phyloP scores from a whole-genome alignment of 2,888 invertebrate species.

The Galerucella nymphaeae region DNA sequence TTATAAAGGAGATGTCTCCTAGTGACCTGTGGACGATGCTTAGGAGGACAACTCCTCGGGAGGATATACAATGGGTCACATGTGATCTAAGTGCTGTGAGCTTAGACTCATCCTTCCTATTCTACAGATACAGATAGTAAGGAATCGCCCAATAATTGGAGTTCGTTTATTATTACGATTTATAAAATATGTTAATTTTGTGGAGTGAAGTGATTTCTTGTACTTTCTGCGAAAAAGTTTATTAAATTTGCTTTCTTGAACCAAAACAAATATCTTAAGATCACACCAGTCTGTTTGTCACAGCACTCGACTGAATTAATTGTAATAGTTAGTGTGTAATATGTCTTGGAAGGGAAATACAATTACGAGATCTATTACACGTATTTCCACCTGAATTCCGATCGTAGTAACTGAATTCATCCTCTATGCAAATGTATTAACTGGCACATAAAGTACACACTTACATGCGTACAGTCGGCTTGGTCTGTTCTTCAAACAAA shows the following conservation, averaged over 20 bases:
- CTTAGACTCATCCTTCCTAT: too few species aligned
- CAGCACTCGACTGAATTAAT: background rate
- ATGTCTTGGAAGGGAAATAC: background rate
- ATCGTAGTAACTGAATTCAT: background rate
- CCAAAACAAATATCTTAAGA: background rate
- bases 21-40: too few species aligned
- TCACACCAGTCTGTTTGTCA: background rate
- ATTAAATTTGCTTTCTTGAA: background rate
- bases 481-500: slow-evolving; percentile 32
- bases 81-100: too few species aligned
- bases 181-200: too few species aligned
- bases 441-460: slow-evolving; percentile 2
- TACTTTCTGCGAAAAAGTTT: too few species aligned
- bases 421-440: slow-evolving; percentile 6
- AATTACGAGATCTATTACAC: background rate
- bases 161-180: too few species aligned
- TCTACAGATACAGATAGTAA: too few species aligned
- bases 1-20: too few species aligned
- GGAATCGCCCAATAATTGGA: too few species aligned
- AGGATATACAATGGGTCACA: too few species aligned
- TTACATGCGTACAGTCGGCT: slow-evolving; percentile 4
- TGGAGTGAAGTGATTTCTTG: too few species aligned
- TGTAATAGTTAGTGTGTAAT: background rate
- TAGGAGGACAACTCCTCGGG: too few species aligned
- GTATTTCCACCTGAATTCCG: slow-evolving; percentile 8